Percentiles rank a stretch among this genome's conserved stretches.
Evolutionary conservation across 2,113 vertebrate species (phyloP).

Genomic region (Rhinolophus sinicus): DNA sequence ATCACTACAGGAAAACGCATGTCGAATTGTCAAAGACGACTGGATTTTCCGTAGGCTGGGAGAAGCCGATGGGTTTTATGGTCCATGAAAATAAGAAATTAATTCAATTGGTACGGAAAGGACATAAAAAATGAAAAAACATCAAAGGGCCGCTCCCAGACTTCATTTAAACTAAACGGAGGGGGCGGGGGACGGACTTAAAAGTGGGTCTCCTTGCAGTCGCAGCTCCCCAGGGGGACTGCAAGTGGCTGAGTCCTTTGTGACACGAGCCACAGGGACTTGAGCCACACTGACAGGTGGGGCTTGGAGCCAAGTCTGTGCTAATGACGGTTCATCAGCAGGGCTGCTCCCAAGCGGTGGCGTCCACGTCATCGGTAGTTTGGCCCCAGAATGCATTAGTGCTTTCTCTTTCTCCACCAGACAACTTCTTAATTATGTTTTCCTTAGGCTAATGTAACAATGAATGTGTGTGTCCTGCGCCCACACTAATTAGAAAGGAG

Average conservation of each 20-base stretch:
- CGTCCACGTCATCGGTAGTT: neutral
- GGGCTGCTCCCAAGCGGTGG: neutral
- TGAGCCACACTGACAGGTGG: neutral
- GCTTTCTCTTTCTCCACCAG: neutral
- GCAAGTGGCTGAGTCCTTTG: too few species aligned
- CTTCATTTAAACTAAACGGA: fast-evolving
- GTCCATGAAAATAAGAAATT: neutral
- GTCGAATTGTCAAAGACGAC: conserved; percentile 63
- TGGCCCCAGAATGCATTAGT: neutral
- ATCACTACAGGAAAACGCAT: neutral
- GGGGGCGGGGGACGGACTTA: neutral
- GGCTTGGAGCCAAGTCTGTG: neutral
- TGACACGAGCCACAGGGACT: neutral
- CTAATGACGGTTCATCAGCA: neutral
- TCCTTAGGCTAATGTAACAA: conserved; percentile 6
- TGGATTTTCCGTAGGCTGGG: neutral
- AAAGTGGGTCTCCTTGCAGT: neutral
- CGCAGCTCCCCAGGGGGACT: neutral
- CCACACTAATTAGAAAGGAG: neutral
- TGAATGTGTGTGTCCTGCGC: neutral
- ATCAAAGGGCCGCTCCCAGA: conserved; percentile 54
- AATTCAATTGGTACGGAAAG: conserved; percentile 31
- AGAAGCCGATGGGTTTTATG: neutral
- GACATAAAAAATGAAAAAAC: conserved; percentile 63
- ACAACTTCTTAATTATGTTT: conserved; percentile 12